A percentile compares a stretch with the other conserved stretches of the same genome.
Conservation (phyloP, 2,888 invertebrate genomes). For the Stenurella melanura region DNA sequence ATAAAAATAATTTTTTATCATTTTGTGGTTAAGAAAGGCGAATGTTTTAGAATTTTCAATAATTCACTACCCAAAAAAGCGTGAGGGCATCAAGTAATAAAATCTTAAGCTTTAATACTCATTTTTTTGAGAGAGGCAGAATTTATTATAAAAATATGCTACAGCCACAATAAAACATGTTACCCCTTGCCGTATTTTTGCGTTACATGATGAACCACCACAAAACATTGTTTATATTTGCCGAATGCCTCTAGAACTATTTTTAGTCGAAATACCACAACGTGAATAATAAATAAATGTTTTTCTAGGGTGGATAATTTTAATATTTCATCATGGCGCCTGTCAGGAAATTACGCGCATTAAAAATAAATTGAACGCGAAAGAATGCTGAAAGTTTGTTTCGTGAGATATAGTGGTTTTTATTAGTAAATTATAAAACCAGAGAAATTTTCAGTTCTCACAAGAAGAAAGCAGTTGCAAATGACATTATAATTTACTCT, state of each 20-base stretch:
- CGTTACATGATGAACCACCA: too few relatives aligned
- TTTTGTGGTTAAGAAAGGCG: too few relatives aligned
- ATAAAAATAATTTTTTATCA: too few relatives aligned
- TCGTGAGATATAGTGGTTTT: conserved; percentile 32
- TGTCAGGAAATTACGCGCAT: conserved; percentile 25
- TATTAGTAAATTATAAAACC: conserved; percentile 23
- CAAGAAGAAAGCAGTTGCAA: conserved; percentile 28
- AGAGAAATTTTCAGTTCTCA: conserved; percentile 30
- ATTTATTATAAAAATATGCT: too few relatives aligned
- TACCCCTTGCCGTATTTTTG: too few relatives aligned
- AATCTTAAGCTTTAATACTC: too few relatives aligned
- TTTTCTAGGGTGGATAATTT: conserved; percentile 9
- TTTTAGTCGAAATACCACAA: background rate
- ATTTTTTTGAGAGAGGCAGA: too few relatives aligned
- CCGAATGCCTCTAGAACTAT: background rate
- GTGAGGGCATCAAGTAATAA: too few relatives aligned
- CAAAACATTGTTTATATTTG: too few relatives aligned
- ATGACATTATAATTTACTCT: conserved; percentile 45
- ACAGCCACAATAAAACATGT: too few relatives aligned
- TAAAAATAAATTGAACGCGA: conserved; percentile 20
- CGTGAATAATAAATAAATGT: background rate
- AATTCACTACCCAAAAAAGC: too few relatives aligned
- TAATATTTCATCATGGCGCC: conserved; percentile 10
- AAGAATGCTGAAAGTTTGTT: conserved; percentile 26
- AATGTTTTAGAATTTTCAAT: too few relatives aligned